phyloP scores from a whole-genome alignment of 2,888 invertebrate genomes.

The Acanthosepion pharaonis region DNA sequence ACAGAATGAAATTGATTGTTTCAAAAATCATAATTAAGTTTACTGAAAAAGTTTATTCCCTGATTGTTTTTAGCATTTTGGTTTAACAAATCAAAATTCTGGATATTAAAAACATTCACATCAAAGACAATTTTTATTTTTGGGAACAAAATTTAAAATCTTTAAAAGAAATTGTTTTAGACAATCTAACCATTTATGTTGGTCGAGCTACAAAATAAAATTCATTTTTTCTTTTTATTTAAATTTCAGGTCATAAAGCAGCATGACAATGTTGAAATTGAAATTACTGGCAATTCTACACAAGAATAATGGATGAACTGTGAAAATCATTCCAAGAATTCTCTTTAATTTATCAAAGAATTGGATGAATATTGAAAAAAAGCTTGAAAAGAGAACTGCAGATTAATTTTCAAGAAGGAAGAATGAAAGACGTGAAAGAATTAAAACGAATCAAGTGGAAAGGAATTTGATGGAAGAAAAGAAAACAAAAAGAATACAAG shows the following conservation, averaged over 20 bases:
- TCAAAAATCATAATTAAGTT: too few relatives aligned
- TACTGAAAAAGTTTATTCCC: too few relatives aligned
- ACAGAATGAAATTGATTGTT: too few relatives aligned
- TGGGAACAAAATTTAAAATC: too few relatives aligned
- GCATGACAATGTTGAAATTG: slow-evolving; percentile 51
- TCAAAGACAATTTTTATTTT: too few relatives aligned
- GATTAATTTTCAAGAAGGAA: background rate
- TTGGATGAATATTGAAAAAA: background rate
- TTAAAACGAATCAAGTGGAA: background rate
- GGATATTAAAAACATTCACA: too few relatives aligned
- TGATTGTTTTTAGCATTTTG: too few relatives aligned
- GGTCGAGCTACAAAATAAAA: too few relatives aligned
- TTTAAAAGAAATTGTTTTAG: too few relatives aligned
- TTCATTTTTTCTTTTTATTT: background rate
- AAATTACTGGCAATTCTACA: slow-evolving; percentile 47
- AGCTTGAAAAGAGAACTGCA: background rate
- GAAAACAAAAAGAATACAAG: background rate
- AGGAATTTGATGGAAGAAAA: background rate
- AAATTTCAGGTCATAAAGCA: slow-evolving; percentile 51
- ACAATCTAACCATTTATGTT: too few relatives aligned
- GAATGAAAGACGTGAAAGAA: too few relatives aligned
- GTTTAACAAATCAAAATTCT: too few relatives aligned
- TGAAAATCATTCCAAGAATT: background rate
- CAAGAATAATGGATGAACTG: background rate
- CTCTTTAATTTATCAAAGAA: background rate